A percentile compares a stretch with the other conserved stretches of the same genome.
Evolutionary conservation across 2,888 invertebrate species (phyloP).

Genomic region (Ormia ochracea): DNA sequence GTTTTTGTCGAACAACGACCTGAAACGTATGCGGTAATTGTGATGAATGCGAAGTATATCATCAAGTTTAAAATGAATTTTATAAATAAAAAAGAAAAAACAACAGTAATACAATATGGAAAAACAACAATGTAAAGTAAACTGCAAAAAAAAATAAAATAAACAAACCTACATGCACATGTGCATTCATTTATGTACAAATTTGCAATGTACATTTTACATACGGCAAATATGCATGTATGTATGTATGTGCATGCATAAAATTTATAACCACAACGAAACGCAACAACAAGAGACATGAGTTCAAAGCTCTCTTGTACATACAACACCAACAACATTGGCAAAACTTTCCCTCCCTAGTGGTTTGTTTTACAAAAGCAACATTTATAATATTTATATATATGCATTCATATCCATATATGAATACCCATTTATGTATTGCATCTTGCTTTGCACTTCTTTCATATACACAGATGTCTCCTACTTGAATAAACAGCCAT

Average conservation of each 20-base stretch:
- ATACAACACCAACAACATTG: slow-evolving; percentile 10
- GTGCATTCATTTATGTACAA: too few relatives aligned
- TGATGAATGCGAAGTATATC: slow-evolving; percentile 63
- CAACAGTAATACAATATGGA: slow-evolving; percentile 20
- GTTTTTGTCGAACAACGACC: slow-evolving; percentile 58
- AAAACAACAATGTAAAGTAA: slow-evolving; percentile 31
- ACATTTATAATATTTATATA: slow-evolving; percentile 33
- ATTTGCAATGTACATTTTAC: not conserved
- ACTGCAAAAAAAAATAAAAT: slow-evolving; percentile 55
- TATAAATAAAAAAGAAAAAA: slow-evolving; percentile 26
- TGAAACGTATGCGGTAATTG: slow-evolving; percentile 62
- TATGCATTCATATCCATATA: too few relatives aligned
- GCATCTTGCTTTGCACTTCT: slow-evolving; percentile 29
- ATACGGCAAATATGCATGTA: not conserved
- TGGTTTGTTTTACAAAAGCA: slow-evolving; percentile 31
- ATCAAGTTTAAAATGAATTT: slow-evolving; percentile 57
- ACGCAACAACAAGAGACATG: slow-evolving; percentile 28
- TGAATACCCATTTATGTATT: too few relatives aligned
- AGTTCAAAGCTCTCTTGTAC: slow-evolving; percentile 55
- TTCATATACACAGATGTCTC: too few relatives aligned
- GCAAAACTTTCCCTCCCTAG: slow-evolving; percentile 51
- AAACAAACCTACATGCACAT: slow-evolving; percentile 34
- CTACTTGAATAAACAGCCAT: too few relatives aligned
- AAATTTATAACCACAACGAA: slow-evolving; percentile 41
- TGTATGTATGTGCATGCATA: slow-evolving; percentile 11